These are phyloP conservation scores for Argya squamiceps DNA, from an alignment of 2,797 vertebrate genomes.

Conservation along the genomic window DNA sequence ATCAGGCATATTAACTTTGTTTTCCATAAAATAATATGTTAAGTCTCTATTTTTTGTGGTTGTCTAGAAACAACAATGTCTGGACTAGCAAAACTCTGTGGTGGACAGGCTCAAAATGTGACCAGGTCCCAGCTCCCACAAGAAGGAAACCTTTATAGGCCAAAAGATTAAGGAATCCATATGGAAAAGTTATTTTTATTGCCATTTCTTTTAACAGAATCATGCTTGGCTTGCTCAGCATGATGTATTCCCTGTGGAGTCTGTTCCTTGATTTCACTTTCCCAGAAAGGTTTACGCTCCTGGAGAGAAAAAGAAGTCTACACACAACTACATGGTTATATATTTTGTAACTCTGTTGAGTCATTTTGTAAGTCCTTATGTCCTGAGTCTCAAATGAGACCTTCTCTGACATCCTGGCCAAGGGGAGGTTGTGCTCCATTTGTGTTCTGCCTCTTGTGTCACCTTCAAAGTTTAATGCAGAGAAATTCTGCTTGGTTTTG, in stretches of 20 bases:
- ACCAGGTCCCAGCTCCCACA: not conserved
- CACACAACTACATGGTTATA: not conserved
- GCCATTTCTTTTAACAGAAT: not conserved
- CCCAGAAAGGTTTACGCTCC: not conserved
- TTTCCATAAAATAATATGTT: not conserved
- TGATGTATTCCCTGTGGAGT: not conserved
- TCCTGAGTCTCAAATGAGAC: not conserved
- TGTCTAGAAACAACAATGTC: not conserved
- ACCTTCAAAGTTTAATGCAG: not conserved
- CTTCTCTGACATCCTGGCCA: not conserved
- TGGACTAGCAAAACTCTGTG: not conserved
- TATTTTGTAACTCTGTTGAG: not conserved
- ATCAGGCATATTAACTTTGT: not conserved
- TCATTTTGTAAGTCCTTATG: not conserved
- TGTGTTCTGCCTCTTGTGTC: accelerated
- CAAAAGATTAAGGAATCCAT: not conserved
- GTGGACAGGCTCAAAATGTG: not conserved
- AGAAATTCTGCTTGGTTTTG: not conserved
- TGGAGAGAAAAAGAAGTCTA: not conserved
- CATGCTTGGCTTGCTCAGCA: not conserved
- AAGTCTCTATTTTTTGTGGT: not conserved
- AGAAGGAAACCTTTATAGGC: not conserved
- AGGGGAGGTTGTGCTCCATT: not conserved
- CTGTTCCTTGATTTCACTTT: not conserved
- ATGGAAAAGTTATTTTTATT: not conserved